These are phyloP conservation scores for Pararge aegeria DNA, from an alignment of 1,140 invertebrate genomes.

Conservation along the genomic window DNA sequence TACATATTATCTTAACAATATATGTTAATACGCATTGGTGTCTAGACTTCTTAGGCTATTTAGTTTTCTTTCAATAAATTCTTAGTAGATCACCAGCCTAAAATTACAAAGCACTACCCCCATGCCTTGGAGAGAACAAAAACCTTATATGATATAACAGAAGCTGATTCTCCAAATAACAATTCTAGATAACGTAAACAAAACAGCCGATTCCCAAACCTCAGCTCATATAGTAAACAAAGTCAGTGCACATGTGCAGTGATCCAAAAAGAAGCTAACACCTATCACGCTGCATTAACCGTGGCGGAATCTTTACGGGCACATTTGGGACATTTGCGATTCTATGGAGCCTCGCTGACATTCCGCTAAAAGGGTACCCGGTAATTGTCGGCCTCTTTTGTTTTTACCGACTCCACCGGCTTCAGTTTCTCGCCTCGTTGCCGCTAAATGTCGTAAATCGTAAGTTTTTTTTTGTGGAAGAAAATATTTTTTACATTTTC, in stretches of 20 bases:
- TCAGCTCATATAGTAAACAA: constrained; percentile 1
- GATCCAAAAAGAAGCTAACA: constrained; percentile 38
- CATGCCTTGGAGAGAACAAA: no score
- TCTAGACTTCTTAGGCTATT: no score
- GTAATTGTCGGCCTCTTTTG: constrained; percentile 44
- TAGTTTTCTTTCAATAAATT: no score
- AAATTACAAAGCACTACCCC: no score
- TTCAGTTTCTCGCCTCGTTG: constrained; percentile 20
- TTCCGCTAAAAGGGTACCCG: constrained; percentile 58
- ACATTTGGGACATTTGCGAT: constrained; percentile 53
- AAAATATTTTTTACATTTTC: no score
- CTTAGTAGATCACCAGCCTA: no score
- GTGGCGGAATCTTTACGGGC: constrained; percentile 46
- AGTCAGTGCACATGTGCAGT: constrained; percentile 38
- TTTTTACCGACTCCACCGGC: constrained; percentile 25
- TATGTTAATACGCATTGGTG: no score
- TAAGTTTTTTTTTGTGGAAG: no score
- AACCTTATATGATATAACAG: no score
- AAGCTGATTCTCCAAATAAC: no score
- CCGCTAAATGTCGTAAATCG: not conserved
- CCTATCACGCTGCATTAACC: constrained; percentile 51
- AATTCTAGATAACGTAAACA: not conserved
- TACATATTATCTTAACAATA: no score
- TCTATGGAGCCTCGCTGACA: constrained; percentile 47
- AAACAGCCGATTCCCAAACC: not conserved